These are phyloP conservation scores for Ichneumoninae sp. DNA, from an alignment of 2,888 invertebrate species.

Conservation along the genomic window DNA sequence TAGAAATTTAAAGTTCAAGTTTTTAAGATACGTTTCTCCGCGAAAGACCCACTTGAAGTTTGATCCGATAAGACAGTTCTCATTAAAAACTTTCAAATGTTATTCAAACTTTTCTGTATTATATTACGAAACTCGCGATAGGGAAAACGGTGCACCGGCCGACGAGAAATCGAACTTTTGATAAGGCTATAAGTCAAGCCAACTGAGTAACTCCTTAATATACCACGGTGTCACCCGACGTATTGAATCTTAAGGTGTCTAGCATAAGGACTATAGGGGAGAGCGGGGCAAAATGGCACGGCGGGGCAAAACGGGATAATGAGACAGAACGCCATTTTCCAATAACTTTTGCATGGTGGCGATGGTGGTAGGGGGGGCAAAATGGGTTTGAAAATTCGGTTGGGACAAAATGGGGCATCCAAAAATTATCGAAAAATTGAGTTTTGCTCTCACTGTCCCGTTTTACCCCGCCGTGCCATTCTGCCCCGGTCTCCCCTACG, in stretches of 20 bases:
- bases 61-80: slow-evolving; percentile 62
- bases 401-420: too few species aligned
- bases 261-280: neutral
- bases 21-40: slow-evolving; percentile 45
- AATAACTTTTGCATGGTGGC: too few species aligned
- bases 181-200: slow-evolving; percentile 30
- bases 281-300: too few species aligned
- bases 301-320: too few species aligned
- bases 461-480: too few species aligned
- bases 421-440: too few species aligned
- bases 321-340: too few species aligned
- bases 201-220: slow-evolving; percentile 43
- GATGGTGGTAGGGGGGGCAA: too few species aligned
- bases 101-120: slow-evolving; percentile 40
- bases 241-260: slow-evolving; percentile 33
- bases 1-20: slow-evolving; percentile 45
- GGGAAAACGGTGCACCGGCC: slow-evolving; percentile 25
- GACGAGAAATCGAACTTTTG: slow-evolving; percentile 48
- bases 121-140: slow-evolving; percentile 26
- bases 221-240: slow-evolving; percentile 16
- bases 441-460: too few species aligned
- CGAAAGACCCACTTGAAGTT: slow-evolving; percentile 60
- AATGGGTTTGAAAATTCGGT: too few species aligned
- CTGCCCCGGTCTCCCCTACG: too few species aligned
- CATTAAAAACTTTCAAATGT: slow-evolving; percentile 63